Evolutionary conservation across 2,888 invertebrate genomes (phyloP).

Genomic region (Dryococelus australis): DNA sequence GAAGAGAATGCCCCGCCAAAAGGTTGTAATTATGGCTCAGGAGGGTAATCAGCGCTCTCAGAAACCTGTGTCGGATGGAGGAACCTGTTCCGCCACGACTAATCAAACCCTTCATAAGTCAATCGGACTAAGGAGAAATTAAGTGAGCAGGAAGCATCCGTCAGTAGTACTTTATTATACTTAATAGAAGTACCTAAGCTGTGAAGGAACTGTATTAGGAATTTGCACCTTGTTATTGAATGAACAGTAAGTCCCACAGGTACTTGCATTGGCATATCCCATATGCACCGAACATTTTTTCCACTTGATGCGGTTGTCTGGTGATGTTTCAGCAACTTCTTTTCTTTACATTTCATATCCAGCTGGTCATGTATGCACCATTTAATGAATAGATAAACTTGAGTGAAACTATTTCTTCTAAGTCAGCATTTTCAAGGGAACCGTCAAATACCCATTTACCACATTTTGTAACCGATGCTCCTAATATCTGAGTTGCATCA

Average conservation of each 20-base stretch:
- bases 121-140: too few relatives aligned
- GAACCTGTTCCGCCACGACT: too few relatives aligned
- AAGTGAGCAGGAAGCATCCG: too few relatives aligned
- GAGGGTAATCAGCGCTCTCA: too few relatives aligned
- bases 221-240: not conserved
- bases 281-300: not conserved
- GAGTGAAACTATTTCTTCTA: not conserved
- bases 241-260: not conserved
- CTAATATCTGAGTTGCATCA: not conserved
- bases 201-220: not conserved
- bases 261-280: not conserved
- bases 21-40: too few relatives aligned
- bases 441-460: not conserved
- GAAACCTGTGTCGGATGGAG: too few relatives aligned
- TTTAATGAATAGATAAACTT: not conserved
- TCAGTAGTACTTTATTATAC: not conserved
- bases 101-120: too few relatives aligned
- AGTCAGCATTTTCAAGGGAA: not conserved
- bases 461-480: not conserved
- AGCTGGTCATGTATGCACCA: not conserved
- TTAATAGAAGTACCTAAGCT: not conserved
- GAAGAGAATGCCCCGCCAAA: too few relatives aligned
- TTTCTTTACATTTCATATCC: not conserved
- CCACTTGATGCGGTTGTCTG: not conserved
- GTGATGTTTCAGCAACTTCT: not conserved